A percentile compares a stretch with the other conserved stretches of the same genome.
Evolutionary conservation across 2,113 vertebrate genomes (phyloP).

Genomic region (Crotalus viridis): DNA sequence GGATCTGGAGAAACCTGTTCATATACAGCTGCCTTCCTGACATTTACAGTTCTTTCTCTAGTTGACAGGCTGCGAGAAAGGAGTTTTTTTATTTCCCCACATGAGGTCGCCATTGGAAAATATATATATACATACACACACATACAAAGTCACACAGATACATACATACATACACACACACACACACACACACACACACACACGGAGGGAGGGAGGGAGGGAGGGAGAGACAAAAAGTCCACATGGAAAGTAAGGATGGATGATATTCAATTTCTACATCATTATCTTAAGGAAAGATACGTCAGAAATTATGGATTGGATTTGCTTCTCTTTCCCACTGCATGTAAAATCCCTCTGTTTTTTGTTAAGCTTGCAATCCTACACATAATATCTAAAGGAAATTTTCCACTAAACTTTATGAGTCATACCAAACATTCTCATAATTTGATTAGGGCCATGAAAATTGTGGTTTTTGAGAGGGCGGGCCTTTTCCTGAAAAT

Average conservation of each 20-base stretch:
- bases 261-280: background rate
- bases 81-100: background rate
- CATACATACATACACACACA: background rate
- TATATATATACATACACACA: background rate
- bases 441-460: background rate
- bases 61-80: background rate
- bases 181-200: no score
- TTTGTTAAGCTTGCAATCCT: background rate
- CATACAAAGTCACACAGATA: background rate
- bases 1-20: background rate
- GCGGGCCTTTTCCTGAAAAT: background rate
- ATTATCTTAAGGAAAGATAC: background rate
- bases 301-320: background rate
- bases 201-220: rapidly evolving
- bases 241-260: background rate
- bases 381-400: background rate
- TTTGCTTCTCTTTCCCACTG: background rate
- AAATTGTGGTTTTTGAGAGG: background rate
- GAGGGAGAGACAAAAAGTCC: background rate
- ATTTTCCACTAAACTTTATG: background rate
- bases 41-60: background rate
- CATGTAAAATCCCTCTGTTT: background rate
- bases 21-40: background rate
- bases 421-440: background rate
- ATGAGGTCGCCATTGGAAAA: slow-evolving; percentile 53